Evolutionary conservation across 23 tunicate genomes (phyloP).

Genomic region (Corella eumyota): DNA sequence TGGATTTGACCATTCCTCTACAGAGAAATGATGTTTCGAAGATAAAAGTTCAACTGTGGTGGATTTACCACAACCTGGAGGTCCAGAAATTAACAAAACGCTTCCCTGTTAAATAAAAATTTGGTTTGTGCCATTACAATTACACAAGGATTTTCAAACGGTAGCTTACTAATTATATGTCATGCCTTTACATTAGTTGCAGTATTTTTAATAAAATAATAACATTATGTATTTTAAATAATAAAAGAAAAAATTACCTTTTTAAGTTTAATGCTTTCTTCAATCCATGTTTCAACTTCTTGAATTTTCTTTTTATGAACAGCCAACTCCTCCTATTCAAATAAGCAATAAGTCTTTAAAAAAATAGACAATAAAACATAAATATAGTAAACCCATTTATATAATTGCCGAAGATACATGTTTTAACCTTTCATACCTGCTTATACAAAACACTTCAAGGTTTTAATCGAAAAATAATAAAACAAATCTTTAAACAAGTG

Average conservation of each 20-base stretch:
- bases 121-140: neutral
- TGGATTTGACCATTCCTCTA: constrained; percentile 82
- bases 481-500: no score
- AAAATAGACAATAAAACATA: no score
- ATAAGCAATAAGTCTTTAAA: no score
- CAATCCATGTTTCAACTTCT: constrained; percentile 70
- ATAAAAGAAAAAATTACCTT: constrained; percentile 6
- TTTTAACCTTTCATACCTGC: no score
- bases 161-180: no score
- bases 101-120: constrained; percentile 18
- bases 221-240: no score
- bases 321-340: constrained; percentile 75
- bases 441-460: no score
- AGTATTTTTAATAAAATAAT: no score
- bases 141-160: constrained; percentile 2
- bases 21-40: constrained; percentile 18
- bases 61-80: constrained; percentile 86
- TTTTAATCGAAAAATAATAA: no score
- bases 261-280: constrained; percentile 4
- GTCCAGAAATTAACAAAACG: constrained; percentile 56
- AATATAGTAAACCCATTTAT: no score
- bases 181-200: no score
- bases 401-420: no score
- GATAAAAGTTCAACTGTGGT: constrained; percentile 56
- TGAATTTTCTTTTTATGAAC: constrained; percentile 83